Evolutionary conservation across 92 coral and sea anemone species (phyloP), one percentile per base, ranked within the genome.

Genomic region (Phenganax stokvisi): DNA sequence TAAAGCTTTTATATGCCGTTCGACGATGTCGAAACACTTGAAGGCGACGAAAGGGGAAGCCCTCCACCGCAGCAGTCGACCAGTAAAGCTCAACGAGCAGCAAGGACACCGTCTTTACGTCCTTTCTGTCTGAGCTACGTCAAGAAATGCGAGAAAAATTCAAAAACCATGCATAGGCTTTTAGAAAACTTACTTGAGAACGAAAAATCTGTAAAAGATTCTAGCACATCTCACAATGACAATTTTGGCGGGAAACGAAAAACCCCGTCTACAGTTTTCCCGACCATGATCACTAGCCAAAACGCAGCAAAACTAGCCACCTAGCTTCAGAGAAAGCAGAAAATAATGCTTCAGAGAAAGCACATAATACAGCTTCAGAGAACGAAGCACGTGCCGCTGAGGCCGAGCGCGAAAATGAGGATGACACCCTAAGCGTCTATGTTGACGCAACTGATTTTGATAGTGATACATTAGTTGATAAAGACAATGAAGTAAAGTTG

Each of bases 171-270:
- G 4, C 68, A 62, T 62, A 62, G 1, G 25, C 25, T 62, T 8
- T 62, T 62, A 15, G 68, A 17, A 62, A 17, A 62, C 3, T 15
- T 62, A 28, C 68, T 62, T 62, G 20, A 17, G 29, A 17, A 62
- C 16, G 68, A 28, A 3, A 62, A 37, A 37, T 37, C 47, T 37
- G 47, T 37, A 37, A 37, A 4, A 37, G 47, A 62, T 28, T 8
- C 68, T 15, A 62, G 68, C 68, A 3, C 68, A 62, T 62, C 68
- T 62, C 68, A 62, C 16, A 28, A 62, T 62, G 68, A 62, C 16
- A 62, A 62, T 62, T 62, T 62, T 62, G 68, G 68, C 68, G 68
- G 68, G 29, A 62, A 62, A 62, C 68, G 68, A 17, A 62, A 62
- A 62, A 28, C 68, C 4, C 16, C 68, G 68, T 15, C 25, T 17